A percentile compares a stretch with the other conserved stretches of the same genome.
Conservation (phyloP, 1,140 invertebrate genomes). For the Pseudoatta argentina region DNA sequence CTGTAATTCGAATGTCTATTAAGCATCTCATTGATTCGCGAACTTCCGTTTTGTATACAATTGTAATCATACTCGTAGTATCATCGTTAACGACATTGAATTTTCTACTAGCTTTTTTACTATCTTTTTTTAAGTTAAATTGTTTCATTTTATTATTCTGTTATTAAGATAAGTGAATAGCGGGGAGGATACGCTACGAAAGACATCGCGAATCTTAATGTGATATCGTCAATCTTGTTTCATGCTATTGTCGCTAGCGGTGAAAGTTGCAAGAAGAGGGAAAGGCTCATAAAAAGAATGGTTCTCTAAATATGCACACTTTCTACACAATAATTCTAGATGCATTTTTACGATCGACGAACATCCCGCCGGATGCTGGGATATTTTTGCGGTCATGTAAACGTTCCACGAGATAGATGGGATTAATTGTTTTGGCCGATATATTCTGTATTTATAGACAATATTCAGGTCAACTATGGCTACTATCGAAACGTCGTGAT, state of each 20-base stretch:
- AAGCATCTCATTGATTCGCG: neutral
- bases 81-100: neutral
- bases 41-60: neutral
- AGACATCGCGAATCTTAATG: neutral
- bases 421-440: slow-evolving; percentile 59
- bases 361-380: neutral
- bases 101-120: neutral
- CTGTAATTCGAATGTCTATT: neutral
- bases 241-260: slow-evolving; percentile 55
- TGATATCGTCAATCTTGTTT: neutral
- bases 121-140: neutral
- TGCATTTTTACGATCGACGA: slow-evolving; percentile 25
- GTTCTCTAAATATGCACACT: slow-evolving; percentile 64
- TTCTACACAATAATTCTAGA: slow-evolving; percentile 60
- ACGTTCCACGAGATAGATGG: slow-evolving; percentile 5
- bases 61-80: neutral
- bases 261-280: slow-evolving; percentile 65
- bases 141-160: neutral
- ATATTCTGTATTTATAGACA: slow-evolving; percentile 39
- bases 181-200: neutral
- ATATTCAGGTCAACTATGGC: slow-evolving; percentile 58
- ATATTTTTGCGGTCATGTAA: neutral
- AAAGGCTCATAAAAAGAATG: slow-evolving; percentile 59
- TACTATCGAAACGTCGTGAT: slow-evolving; percentile 57
- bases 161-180: neutral